phyloP scores from a whole-genome alignment of 2,113 vertebrate genomes.

The Ceuthmochares aereus region DNA sequence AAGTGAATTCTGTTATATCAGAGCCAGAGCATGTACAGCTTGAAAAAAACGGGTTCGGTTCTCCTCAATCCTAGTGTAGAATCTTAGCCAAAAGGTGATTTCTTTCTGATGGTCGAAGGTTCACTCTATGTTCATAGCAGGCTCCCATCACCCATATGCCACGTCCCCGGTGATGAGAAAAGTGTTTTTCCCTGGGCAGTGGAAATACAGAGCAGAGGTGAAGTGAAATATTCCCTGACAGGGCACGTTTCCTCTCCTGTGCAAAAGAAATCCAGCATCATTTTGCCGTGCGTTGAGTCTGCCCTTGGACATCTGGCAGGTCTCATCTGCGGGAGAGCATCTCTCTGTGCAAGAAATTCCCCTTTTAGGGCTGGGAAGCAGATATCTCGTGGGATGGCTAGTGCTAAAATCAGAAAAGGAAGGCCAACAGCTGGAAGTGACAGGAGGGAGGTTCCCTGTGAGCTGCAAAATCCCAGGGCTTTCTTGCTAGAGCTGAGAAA shows the following conservation, averaged over 20 bases:
- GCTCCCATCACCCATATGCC: background rate
- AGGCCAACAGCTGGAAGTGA: conserved; percentile 7
- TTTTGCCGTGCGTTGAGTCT: background rate
- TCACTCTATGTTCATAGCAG: background rate
- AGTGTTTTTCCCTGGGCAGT: background rate
- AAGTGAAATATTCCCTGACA: background rate
- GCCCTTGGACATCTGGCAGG: background rate
- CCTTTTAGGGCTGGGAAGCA: background rate
- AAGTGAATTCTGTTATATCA: background rate
- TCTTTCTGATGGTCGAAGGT: background rate
- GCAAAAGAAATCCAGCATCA: background rate
- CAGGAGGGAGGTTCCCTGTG: conserved; percentile 51
- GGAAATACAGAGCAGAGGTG: background rate
- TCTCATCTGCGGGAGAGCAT: background rate
- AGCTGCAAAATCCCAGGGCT: background rate
- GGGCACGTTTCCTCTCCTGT: background rate
- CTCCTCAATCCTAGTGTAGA: background rate
- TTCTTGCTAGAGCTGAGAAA: background rate
- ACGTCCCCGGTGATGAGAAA: background rate
- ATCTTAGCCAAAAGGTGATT: background rate
- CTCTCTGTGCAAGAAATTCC: background rate
- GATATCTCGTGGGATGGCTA: background rate
- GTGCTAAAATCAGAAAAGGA: background rate
- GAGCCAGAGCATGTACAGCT: background rate
- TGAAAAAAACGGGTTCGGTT: background rate